Percentiles rank a stretch among this genome's conserved stretches.
Evolutionary conservation across 2,113 vertebrate species (phyloP).

Genomic region (Myrmecobius fasciatus): DNA sequence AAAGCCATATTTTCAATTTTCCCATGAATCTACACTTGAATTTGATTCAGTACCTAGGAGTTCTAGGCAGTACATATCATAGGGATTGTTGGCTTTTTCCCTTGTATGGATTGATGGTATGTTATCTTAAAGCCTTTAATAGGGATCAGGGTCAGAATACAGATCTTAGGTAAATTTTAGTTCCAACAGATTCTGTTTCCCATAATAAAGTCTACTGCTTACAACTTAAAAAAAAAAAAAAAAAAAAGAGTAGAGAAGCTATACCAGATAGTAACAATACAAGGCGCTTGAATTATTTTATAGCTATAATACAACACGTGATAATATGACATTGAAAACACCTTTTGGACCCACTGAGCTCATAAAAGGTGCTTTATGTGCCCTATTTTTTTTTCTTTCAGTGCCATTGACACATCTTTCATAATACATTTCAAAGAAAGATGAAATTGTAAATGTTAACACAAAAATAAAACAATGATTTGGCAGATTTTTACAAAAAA

Average conservation of each 20-base stretch:
- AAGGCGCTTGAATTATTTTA: background rate
- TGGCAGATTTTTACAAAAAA: background rate
- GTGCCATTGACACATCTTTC: background rate
- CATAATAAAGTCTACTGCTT: background rate
- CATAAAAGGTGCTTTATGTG: background rate
- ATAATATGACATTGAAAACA: background rate
- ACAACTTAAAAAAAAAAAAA: background rate
- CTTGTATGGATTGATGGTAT: background rate
- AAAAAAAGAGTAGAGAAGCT: background rate
- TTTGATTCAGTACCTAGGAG: background rate
- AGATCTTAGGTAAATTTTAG: background rate
- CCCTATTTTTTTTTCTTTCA: background rate
- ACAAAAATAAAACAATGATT: background rate
- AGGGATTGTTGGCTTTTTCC: background rate
- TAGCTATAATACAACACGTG: background rate
- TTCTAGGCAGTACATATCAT: background rate
- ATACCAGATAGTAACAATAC: background rate
- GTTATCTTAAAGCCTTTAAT: background rate
- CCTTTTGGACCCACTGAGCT: background rate
- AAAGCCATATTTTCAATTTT: background rate
- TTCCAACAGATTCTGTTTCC: background rate
- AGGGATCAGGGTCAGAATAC: background rate
- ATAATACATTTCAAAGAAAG: background rate
- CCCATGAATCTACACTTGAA: background rate
- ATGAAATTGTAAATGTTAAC: background rate